Evolutionary conservation across 2,797 vertebrate species (phyloP).

Genomic region (Oceanodroma leucorhoa): DNA sequence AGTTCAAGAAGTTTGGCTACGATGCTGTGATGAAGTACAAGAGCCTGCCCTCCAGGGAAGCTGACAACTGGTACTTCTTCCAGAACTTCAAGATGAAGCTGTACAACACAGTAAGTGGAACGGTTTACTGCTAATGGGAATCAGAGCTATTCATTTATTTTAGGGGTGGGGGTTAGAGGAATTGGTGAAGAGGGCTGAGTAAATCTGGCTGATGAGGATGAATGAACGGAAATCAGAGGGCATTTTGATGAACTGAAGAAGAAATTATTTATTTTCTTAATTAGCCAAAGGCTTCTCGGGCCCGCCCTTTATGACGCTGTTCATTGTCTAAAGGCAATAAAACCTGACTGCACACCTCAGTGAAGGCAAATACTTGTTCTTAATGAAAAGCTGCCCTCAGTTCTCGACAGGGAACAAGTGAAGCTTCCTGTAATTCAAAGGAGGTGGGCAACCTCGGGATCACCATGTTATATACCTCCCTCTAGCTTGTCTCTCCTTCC

Average conservation of each 20-base stretch:
- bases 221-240: neutral
- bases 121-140: neutral
- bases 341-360: neutral
- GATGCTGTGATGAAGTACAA: slow-evolving; percentile 37
- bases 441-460: neutral
- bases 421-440: neutral
- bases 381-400: neutral
- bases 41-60: neutral
- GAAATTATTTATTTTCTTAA: neutral
- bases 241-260: neutral
- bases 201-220: neutral
- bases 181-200: neutral
- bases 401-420: neutral
- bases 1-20: slow-evolving; percentile 23
- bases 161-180: neutral
- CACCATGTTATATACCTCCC: neutral
- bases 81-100: slow-evolving; percentile 45
- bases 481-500: neutral
- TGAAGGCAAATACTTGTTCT: neutral
- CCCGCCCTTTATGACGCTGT: neutral
- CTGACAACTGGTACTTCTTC: slow-evolving; percentile 37
- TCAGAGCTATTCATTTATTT: neutral
- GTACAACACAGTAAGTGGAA: neutral
- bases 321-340: neutral
- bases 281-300: neutral